Evolutionary conservation across 2,797 vertebrate species (phyloP), one percentile per base, ranked within the genome.

Genomic region (Lithobates pipiens): DNA sequence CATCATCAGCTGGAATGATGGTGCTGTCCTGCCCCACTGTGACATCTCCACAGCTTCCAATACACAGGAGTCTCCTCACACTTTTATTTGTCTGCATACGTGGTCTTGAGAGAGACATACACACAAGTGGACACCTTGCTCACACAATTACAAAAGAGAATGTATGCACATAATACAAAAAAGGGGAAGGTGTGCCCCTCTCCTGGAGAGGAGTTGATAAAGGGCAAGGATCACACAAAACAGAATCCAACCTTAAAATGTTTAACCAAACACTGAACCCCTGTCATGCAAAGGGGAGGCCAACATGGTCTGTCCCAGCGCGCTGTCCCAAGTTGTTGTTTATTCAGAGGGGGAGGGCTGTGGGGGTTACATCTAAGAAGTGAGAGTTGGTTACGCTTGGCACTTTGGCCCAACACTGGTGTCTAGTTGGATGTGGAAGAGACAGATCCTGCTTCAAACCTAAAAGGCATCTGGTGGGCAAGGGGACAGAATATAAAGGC

Each of bases 261-360:
- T 83, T 83, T 74, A 87, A 83, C 81, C 85, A 83, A 87, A 87
- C 85, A 87, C 81, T 87, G 85, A 87, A 77, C 80, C 85, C 85
- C 85, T 79, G 81, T 87, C 85, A 87, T 87, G 85, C 85, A 87
- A 87, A 87, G 81, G 85, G 81, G 85, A 87, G 76, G 79, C 76
- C 76, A 75, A 83, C 76, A 76, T 79, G 81, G 85, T 87, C 80
- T 83, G 69, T 82, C 72, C 85, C 80, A 87, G 76, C 85, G 81
- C 80, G 70, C 57, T 79, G 81, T 79, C 85, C 85, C 74, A 77
- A 85, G 79, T 77, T 71, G 10, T 70, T 76, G 23, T 71, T 76
- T 84, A 80, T 74, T 54, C 68, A 85, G 84, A 80, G 71, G 77
- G 77, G 77, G 80, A 86, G 80, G 75, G 74, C 77, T 76, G 80